phyloP scores from a whole-genome alignment of 2,888 invertebrate species.

The Saturnia pavonia region DNA sequence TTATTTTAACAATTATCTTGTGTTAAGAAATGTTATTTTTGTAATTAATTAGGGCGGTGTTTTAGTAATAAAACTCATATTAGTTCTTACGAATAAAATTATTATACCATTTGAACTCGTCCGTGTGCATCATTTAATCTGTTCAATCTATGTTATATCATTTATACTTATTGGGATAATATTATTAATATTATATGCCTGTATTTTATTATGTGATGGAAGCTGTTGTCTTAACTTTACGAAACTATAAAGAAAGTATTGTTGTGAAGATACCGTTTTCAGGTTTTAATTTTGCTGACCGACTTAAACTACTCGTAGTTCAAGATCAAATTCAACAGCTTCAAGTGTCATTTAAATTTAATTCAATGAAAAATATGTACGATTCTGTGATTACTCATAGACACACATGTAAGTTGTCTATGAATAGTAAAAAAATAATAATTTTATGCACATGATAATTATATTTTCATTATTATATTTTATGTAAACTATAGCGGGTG shows the following conservation, averaged over 20 bases:
- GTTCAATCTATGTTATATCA: background rate
- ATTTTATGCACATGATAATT: background rate
- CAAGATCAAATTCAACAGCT: background rate
- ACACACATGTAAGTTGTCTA: background rate
- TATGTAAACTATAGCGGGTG: slow-evolving; percentile 28
- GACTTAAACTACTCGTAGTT: too few species aligned
- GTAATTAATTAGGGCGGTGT: background rate
- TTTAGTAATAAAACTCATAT: background rate
- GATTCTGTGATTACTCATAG: slow-evolving; percentile 6
- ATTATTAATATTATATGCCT: background rate
- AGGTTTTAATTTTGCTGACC: background rate
- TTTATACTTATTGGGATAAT: slow-evolving; percentile 1
- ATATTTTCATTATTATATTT: slow-evolving; percentile 6
- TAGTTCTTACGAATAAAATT: background rate
- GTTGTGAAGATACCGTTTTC: background rate
- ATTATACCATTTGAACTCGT: background rate
- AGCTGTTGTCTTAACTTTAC: background rate
- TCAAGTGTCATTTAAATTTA: background rate
- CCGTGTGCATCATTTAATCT: background rate
- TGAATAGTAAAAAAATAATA: background rate
- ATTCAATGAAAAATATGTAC: background rate
- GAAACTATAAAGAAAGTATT: background rate
- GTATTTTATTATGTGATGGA: background rate
- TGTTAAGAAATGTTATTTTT: background rate
- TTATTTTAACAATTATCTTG: background rate